Evolutionary conservation across 2,888 invertebrate species (phyloP), one percentile per base, ranked within the genome.

Genomic region (Harpalus rufipes): DNA sequence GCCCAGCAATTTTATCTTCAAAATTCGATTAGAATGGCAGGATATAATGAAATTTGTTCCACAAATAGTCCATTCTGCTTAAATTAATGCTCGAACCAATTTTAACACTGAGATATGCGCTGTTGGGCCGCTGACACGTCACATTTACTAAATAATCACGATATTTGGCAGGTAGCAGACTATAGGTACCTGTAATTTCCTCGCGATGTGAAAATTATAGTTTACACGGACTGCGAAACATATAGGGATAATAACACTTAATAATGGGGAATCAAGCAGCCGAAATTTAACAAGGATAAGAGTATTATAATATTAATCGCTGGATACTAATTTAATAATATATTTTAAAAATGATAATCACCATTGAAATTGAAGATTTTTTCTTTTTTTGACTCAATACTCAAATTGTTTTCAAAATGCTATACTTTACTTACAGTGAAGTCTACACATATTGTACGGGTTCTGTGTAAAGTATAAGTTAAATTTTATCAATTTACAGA

Each of bases 151-250:
- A 56, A 78, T 78, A 78, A 78, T 78, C 78, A 78, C 78, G 56
- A 58, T 78, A 78, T 78, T 78, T 78, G 78, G 78, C 78, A 78
- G 78, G 78, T 78, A 78, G 78, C 78, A 25, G 56, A n/a, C 25
- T 78, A 58, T 58, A 32, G 58, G 25, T n/a, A 78, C 58, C 56
- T 58, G n/a, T 58, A 78, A 78, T 78, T 78, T 78, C 18, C 6
- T 7, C 16, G 58, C 78, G 78, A 78, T 78, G 78, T 58, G 58
- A 78, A 78, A 78, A 78, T 78, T 78, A 78, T 58, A 78, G 78
- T 78, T 78, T 78, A 74, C 72, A 74, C 51, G 18, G 44, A 74
- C 14, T 74, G 44, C 72, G 51, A 72, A 74, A 74, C 44, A 68
- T 41, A 68, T 74, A 74, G 72, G n/a, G 72, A 74, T 74, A 14